Percentiles rank a stretch among this genome's conserved stretches.
These are phyloP conservation scores for Cebidichthys violaceus DNA, from an alignment of 2,113 vertebrate genomes.

Conservation along the genomic window DNA sequence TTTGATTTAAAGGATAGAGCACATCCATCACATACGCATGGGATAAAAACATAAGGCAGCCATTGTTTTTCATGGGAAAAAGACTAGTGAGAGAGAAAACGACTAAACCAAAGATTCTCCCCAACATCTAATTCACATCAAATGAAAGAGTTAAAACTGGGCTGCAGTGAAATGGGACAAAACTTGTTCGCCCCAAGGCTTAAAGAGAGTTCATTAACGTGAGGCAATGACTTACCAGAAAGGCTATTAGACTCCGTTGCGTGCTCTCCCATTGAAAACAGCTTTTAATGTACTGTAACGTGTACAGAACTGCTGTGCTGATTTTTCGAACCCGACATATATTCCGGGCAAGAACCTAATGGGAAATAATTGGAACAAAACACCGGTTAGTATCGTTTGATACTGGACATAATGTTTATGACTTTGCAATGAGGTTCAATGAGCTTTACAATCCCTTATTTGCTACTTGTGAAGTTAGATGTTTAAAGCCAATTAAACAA, in stretches of 20 bases:
- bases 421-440: conserved; percentile 70
- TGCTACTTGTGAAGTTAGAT: conserved; percentile 40
- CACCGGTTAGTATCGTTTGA: conserved; percentile 71
- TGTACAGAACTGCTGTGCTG: conserved; percentile 93
- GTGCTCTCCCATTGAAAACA: conserved; percentile 98
- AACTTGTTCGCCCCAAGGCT: conserved; percentile 74
- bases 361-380: conserved; percentile 72
- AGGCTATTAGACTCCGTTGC: conserved; percentile 90
- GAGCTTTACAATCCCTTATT: conserved; percentile 61
- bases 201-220: conserved; percentile 76
- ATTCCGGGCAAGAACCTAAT: conserved; percentile 94
- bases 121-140: conserved; percentile 64
- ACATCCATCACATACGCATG: conserved; percentile 65
- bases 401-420: conserved; percentile 75
- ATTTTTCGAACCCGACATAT: conserved; percentile 95
- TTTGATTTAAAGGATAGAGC: conserved; percentile 79
- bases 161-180: conserved; percentile 74
- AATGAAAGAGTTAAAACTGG: conserved; percentile 71
- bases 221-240: conserved; percentile 90
- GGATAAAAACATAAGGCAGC: conserved; percentile 66
- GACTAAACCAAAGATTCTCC: conserved; percentile 65
- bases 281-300: conserved; percentile 95
- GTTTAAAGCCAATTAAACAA: conserved; percentile 67
- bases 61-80: conserved; percentile 71
- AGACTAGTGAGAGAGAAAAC: conserved; percentile 49